phyloP scores from a whole-genome alignment of 2,113 vertebrate species.

The Cariama cristata region DNA sequence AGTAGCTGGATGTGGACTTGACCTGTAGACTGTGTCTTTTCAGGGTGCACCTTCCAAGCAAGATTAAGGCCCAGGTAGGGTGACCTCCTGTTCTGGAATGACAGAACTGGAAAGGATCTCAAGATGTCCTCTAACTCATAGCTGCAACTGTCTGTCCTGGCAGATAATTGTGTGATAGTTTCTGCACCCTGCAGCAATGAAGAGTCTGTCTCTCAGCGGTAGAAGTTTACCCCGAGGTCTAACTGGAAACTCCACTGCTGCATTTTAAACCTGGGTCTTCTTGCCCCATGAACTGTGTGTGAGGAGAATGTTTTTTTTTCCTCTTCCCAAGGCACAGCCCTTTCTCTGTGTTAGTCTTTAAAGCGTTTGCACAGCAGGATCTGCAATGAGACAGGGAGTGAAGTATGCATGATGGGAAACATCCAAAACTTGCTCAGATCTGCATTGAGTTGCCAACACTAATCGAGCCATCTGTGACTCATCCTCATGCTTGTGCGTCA shows the following conservation, averaged over 20 bases:
- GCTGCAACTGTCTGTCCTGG: neutral
- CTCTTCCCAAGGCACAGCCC: neutral
- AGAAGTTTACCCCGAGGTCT: neutral
- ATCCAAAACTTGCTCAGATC: constrained; percentile 40
- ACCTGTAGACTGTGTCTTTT: neutral
- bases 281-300: neutral
- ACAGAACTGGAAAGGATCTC: neutral
- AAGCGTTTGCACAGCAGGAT: constrained; percentile 14
- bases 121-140: neutral
- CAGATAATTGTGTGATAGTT: neutral
- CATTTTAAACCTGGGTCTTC: neutral
- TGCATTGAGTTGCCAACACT: neutral
- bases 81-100: neutral
- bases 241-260: neutral
- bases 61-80: neutral
- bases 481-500: neutral
- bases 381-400: constrained; percentile 23
- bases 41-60: neutral
- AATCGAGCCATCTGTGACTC: constrained; percentile 34
- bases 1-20: neutral
- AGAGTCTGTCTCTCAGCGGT: neutral
- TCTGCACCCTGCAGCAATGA: neutral
- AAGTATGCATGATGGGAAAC: neutral
- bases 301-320: neutral
- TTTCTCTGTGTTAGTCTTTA: neutral